Evolutionary conservation across 2,888 invertebrate species (phyloP), one percentile per base, ranked within the genome.

Genomic region (Stenoptilia bipunctidactyla): DNA sequence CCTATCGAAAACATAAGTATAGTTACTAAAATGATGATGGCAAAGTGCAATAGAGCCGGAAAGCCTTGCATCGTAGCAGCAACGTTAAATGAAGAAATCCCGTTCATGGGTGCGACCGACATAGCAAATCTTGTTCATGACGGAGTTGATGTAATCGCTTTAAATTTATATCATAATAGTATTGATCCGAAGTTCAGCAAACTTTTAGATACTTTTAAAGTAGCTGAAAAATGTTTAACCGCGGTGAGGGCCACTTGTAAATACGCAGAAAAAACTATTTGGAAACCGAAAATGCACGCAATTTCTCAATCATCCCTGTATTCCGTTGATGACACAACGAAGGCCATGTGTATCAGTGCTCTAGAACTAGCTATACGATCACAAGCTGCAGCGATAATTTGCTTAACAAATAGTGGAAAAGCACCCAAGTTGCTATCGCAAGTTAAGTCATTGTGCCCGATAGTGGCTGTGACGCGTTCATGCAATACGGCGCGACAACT

Each of bases 81-180:
- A 88, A 65, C 94, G 88, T 69, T 94, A 88, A 53, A 96, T 91
- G 96, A 89, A 89, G 50, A 90, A 86, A 72, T 94, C 88, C 73
- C 93, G 87, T 53, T 85, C 87, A 46, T 92, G 89, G 49, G 94
- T 90, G 40, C 88, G 88, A 70, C 92, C 13, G 96, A 96, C 64
- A 93, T 97, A n/a, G 96, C 95, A 15, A 96, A 96, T 70, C 90
- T 95, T 9, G 89, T 97, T 34, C 77, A 96, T 14, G 96, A 97
- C 69, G 96, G 96, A 3, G 92, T 90, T 30, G 96, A 96, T 68
- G 94, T 94, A 53, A 89, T 96, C 38, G 86, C 88, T 71, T 89
- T 96, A 87, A 85, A 97, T 61, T 88, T 82, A 15, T 66, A 77
- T 48, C 82, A 77, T 45, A 72, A 79, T 54, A 75, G 77, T 6